phyloP scores from a whole-genome alignment of 2,888 invertebrate genomes.

The Polymixis flavicincta region DNA sequence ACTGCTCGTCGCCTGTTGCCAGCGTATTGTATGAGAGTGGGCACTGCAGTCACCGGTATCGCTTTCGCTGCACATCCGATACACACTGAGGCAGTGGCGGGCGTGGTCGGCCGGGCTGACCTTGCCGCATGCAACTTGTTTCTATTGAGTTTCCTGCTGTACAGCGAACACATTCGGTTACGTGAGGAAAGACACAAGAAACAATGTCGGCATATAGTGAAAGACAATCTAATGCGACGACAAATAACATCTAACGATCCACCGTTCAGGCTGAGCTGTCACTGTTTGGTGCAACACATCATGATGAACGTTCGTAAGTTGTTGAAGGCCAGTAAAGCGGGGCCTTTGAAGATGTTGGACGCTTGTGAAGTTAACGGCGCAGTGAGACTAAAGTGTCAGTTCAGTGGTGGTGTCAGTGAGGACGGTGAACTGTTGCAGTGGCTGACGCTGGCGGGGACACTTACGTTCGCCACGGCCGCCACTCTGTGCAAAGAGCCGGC shows the following conservation, averaged over 20 bases:
- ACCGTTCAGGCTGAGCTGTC: constrained; percentile 85
- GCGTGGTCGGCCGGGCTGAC: constrained; percentile 98
- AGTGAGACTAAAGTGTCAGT: constrained; percentile 83
- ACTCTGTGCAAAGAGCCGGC: constrained; percentile 99
- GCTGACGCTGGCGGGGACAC: constrained; percentile 91
- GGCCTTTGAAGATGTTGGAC: constrained; percentile 83
- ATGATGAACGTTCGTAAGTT: constrained; percentile 85
- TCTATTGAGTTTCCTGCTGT: constrained; percentile 96
- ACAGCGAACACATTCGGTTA: constrained; percentile 94
- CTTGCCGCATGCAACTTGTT: constrained; percentile 97
- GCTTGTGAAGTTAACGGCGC: constrained; percentile 81
- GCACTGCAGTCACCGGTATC: constrained; percentile 94
- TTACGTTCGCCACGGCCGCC: constrained; percentile 93
- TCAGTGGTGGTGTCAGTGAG: constrained; percentile 85
- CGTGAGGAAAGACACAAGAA: constrained; percentile 88
- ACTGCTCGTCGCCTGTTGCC: constrained; percentile 94
- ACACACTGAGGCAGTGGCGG: constrained; percentile 99
- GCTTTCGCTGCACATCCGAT: constrained; percentile 98
- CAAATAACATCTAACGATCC: constrained; percentile 78
- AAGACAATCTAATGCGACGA: constrained; percentile 77
- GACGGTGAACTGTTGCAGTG: constrained; percentile 87
- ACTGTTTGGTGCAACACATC: constrained; percentile 85
- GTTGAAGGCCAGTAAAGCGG: constrained; percentile 83
- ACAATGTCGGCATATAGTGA: constrained; percentile 81
- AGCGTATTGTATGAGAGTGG: constrained; percentile 91